Conservation (phyloP, 1,140 invertebrate species). For the Sitophilus oryzae region DNA sequence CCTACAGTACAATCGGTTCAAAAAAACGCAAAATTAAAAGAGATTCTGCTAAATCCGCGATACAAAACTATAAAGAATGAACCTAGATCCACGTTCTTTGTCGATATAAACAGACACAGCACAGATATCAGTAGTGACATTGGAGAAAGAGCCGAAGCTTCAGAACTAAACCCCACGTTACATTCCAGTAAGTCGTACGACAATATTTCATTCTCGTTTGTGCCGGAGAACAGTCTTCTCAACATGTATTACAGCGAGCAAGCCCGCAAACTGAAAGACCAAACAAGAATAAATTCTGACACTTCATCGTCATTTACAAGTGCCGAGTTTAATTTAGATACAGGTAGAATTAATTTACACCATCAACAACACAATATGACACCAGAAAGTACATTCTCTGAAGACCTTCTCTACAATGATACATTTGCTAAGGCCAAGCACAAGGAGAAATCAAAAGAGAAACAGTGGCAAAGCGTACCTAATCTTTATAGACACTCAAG, state of each 20-base stretch:
- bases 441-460: slow-evolving; percentile 3
- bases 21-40: slow-evolving; percentile 30
- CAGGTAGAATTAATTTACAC: slow-evolving; percentile 3
- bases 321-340: slow-evolving; percentile 25
- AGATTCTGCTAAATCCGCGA: slow-evolving; percentile 26
- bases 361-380: neutral
- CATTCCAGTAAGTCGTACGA: slow-evolving; percentile 23
- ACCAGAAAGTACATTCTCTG: neutral
- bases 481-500: too few species aligned
- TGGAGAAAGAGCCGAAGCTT: neutral
- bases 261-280: neutral
- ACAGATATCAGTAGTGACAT: slow-evolving; percentile 20
- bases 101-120: slow-evolving; percentile 9
- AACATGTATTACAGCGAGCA: slow-evolving; percentile 3
- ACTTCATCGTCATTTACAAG: slow-evolving; percentile 20
- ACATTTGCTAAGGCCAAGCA: slow-evolving; percentile 13
- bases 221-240: slow-evolving; percentile 13
- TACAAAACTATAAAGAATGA: slow-evolving; percentile 5
- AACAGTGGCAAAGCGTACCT: neutral
- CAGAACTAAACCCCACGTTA: neutral
- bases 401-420: slow-evolving; percentile 20
- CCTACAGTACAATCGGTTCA: slow-evolving; percentile 32
- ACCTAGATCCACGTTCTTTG: neutral
- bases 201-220: slow-evolving; percentile 24
- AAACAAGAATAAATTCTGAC: neutral